Conservation (phyloP, 2,797 vertebrate species). For the Odontamblyopus lacepedii region DNA sequence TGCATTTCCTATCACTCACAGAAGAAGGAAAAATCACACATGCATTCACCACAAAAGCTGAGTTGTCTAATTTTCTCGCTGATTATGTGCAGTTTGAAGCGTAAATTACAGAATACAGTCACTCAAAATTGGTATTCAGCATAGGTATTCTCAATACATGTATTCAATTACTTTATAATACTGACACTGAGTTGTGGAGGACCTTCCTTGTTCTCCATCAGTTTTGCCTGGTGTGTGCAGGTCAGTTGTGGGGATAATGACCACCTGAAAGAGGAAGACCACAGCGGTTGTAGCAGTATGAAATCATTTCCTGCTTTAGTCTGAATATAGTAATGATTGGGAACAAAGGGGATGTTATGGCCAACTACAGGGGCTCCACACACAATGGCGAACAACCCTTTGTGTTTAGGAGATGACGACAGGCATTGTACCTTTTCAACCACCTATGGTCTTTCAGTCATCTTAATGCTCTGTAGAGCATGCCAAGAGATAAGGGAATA, state of each 20-base stretch:
- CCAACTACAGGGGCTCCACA: constrained; percentile 48
- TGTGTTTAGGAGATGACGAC: constrained; percentile 59
- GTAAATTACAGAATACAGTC: no score
- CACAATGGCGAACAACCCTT: constrained; percentile 61
- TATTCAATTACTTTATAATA: no score
- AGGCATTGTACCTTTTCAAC: constrained; percentile 52
- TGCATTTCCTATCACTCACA: no score
- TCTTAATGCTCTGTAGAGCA: not conserved
- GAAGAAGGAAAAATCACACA: no score
- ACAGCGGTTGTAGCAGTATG: constrained; percentile 64
- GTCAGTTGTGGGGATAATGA: constrained; percentile 21
- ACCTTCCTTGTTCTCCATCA: constrained; percentile 11
- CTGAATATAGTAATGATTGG: constrained; percentile 66
- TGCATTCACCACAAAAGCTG: no score
- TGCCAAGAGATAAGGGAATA: not conserved
- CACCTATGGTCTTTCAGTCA: not conserved
- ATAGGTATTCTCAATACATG: no score
- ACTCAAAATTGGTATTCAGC: no score
- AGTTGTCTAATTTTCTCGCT: no score
- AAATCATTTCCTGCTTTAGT: constrained; percentile 72
- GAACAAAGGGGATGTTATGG: constrained; percentile 66
- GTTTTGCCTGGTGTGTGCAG: constrained; percentile 26
- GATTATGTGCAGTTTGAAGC: no score
- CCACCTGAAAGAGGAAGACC: constrained; percentile 69
- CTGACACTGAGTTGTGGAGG: constrained; percentile 3